These are phyloP conservation scores for Tympanoctomys barrerae DNA, from an alignment of 2,797 vertebrate species.

Conservation along the genomic window DNA sequence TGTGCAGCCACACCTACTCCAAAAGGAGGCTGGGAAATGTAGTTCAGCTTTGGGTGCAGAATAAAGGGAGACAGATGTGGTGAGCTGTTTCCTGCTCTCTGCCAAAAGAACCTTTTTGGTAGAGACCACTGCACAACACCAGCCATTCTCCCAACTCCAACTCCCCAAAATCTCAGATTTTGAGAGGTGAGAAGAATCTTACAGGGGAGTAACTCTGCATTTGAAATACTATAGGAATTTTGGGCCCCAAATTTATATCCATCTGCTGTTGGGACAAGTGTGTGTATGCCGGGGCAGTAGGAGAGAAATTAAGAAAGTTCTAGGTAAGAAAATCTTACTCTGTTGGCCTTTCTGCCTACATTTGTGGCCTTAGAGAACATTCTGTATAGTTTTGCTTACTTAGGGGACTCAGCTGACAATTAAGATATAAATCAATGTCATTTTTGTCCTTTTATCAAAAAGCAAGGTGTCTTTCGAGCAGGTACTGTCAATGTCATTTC, in stretches of 20 bases:
- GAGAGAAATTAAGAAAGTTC: constrained; percentile 36
- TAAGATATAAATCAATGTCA: constrained; percentile 71
- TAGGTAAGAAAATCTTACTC: neutral
- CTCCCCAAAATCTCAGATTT: neutral
- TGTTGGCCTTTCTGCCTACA: neutral
- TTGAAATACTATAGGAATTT: neutral
- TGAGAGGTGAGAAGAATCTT: neutral
- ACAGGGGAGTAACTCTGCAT: neutral
- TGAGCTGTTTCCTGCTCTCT: neutral
- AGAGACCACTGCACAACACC: neutral
- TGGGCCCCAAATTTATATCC: neutral
- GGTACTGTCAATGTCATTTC: constrained; percentile 34
- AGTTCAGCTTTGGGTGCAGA: neutral
- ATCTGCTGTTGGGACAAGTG: constrained; percentile 10
- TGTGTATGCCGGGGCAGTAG: neutral
- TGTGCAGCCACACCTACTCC: neutral
- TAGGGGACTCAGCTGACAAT: constrained; percentile 33
- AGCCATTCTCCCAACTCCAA: neutral
- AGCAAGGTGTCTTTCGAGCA: constrained; percentile 50
- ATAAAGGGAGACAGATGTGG: neutral
- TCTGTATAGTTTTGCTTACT: constrained; percentile 12
- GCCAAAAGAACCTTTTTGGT: neutral
- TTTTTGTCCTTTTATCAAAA: constrained; percentile 34
- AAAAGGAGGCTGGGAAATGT: neutral
- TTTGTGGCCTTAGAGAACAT: neutral